These are phyloP conservation scores for Magallana ariakensis DNA, from an alignment of 1,140 invertebrate genomes.

Conservation along the genomic window DNA sequence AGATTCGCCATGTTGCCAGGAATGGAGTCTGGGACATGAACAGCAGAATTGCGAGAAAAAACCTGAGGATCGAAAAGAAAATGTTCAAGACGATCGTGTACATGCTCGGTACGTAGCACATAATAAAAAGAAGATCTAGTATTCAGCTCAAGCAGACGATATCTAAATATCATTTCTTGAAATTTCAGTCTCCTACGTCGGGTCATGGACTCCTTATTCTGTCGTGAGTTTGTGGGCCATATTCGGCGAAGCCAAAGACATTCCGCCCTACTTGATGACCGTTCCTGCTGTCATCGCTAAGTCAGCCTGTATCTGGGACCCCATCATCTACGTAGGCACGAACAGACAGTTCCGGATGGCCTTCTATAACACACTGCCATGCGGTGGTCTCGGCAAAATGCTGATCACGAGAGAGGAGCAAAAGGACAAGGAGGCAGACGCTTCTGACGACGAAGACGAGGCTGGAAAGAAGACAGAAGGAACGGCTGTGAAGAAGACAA, in stretches of 20 bases:
- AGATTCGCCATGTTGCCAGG: slow-evolving; percentile 58
- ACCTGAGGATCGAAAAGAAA: slow-evolving; percentile 68
- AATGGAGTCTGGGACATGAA: slow-evolving; percentile 63
- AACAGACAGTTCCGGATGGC: slow-evolving; percentile 67
- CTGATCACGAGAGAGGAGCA: slow-evolving; percentile 17
- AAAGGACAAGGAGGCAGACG: slow-evolving; percentile 34
- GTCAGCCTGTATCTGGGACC: slow-evolving; percentile 63
- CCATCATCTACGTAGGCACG: slow-evolving; percentile 67
- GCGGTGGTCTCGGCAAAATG: slow-evolving; percentile 41
- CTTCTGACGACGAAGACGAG: slow-evolving; percentile 4
- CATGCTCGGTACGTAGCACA: slow-evolving; percentile 60
- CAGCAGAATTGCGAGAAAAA: slow-evolving; percentile 64
- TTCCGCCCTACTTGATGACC: slow-evolving; percentile 50
- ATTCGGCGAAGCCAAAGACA: slow-evolving; percentile 53
- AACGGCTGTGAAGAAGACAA: background rate
- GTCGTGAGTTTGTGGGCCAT: slow-evolving; percentile 59
- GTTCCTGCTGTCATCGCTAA: slow-evolving; percentile 67
- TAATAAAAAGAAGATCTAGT: background rate
- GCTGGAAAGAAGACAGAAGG: background rate
- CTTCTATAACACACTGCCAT: slow-evolving; percentile 62
- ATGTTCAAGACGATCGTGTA: slow-evolving; percentile 65
- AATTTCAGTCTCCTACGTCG: background rate
- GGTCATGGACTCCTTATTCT: slow-evolving; percentile 65
- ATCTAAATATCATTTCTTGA: too few relatives aligned
- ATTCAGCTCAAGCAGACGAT: too few relatives aligned